Base-by-base conservation (phyloP, 1,140 invertebrate genomes). In the Drosophila littoralis region DNA sequence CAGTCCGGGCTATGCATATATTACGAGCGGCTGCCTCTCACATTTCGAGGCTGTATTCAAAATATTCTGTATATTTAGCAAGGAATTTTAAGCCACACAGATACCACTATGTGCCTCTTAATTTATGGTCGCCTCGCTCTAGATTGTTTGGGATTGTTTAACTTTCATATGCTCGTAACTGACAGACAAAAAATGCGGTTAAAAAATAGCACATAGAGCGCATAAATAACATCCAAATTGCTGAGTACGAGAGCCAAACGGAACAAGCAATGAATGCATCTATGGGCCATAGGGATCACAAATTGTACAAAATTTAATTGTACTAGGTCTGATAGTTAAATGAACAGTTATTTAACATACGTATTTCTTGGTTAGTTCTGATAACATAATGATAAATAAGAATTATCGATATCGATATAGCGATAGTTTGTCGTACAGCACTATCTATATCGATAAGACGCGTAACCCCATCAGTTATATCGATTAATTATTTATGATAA, bases 221-320 rank as follows among this genome's bases (percentile, higher is more conserved):
- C 50, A 51, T 59, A 59, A 59, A 59, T 59, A 59, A 59, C 42
- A 42, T 32, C 57, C 13, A 43, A 59, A 59, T 17, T 35, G 42
- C 42, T 35, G 57, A 33, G 28, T 46, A 32, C 46, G 57, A 17
- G 13, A 10, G 0, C 28, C 2, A 15, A 46, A 33, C 13, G 17
- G 42, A 28, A 33, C 22, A 43, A 57, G 38, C 54, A 8, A 13
- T 28, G 50, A 33, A 6, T 32, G 12, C 40, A 32, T 58, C 7
- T 45, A 45, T 22, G 10, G n/a, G 36, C 0, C 0, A 17, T 13
- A 36, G 13, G 13, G n/a, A n/a, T n/a, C n/a, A n/a, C n/a, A n/a
- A n/a, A n/a, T n/a, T n/a, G n/a, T n/a, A n/a, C n/a, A n/a, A n/a
- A n/a, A n/a, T n/a, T n/a, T n/a, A n/a, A n/a, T n/a, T n/a, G n/a